Conservation (phyloP, 1,140 invertebrate genomes). For the Melitaea cinxia region DNA sequence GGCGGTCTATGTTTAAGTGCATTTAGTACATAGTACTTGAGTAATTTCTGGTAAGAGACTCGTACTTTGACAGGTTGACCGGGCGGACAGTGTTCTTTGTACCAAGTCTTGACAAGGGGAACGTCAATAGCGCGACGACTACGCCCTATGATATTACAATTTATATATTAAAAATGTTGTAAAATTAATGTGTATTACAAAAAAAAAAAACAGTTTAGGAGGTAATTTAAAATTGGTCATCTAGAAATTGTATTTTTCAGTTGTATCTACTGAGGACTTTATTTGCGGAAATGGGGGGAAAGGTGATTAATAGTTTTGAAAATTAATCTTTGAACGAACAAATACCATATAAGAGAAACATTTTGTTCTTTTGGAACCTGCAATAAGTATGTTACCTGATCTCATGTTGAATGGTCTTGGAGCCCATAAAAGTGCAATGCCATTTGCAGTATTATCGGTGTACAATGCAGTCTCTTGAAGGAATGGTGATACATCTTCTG, state of each 20-base stretch:
- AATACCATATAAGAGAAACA: too few species aligned
- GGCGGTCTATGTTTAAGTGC: constrained; percentile 98
- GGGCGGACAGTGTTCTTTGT: constrained; percentile 98
- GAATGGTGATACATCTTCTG: constrained; percentile 95
- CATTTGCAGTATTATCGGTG: constrained; percentile 99
- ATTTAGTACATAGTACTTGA: constrained; percentile 99
- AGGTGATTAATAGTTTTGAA: too few species aligned
- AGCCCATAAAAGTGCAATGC: constrained; percentile 99
- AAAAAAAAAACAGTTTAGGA: constrained; percentile 24
- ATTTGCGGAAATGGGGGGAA: too few species aligned
- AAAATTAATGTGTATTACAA: constrained; percentile 18
- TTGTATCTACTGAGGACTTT: too few species aligned
- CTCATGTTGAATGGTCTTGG: constrained; percentile 98
- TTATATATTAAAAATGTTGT: constrained; percentile 21
- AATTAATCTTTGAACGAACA: too few species aligned
- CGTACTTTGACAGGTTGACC: constrained; percentile 99
- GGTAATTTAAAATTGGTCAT: too few species aligned
- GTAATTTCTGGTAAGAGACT: constrained; percentile 98
- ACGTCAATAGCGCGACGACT: constrained; percentile 96
- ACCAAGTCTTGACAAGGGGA: constrained; percentile 98
- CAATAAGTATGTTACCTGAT: constrained; percentile 84
- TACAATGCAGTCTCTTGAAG: constrained; percentile 97
- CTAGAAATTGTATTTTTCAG: too few species aligned
- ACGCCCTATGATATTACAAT: constrained; percentile 81
- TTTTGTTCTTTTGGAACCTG: too few species aligned